Conservation (phyloP, 2,113 vertebrate genomes). For the Chaetura pelagica region DNA sequence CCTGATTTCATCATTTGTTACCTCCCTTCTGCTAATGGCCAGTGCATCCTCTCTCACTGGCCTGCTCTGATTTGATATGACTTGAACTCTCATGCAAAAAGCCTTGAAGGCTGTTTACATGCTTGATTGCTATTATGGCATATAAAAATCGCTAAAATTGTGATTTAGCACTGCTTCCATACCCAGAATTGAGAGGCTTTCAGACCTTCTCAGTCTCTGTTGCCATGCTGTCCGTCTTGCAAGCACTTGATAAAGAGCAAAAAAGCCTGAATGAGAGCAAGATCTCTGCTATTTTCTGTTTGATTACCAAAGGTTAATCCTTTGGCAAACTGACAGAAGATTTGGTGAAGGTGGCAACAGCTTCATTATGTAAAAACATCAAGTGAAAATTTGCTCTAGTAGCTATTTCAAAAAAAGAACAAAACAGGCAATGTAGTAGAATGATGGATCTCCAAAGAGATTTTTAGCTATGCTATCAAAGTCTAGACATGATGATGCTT, state of each 20-base stretch:
- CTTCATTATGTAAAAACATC: background rate
- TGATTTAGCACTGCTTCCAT: background rate
- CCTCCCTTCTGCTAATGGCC: constrained; percentile 81
- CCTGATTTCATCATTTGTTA: constrained; percentile 82
- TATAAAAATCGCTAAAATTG: background rate
- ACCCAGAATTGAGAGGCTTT: background rate
- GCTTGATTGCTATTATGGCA: background rate
- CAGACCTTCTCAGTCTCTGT: background rate
- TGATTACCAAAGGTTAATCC: background rate
- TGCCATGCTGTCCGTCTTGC: background rate
- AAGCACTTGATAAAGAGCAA: background rate
- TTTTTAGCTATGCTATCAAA: background rate
- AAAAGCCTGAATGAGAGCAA: background rate
- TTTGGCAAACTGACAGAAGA: background rate
- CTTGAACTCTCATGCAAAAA: constrained; percentile 46
- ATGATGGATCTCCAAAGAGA: background rate
- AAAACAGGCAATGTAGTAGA: background rate
- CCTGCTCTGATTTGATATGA: constrained; percentile 61
- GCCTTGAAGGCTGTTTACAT: background rate
- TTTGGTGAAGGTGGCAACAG: background rate
- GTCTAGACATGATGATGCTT: background rate
- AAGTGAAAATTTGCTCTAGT: background rate
- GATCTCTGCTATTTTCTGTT: background rate
- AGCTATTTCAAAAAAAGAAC: background rate
- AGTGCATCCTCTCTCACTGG: constrained; percentile 68